A percentile compares a stretch with the other conserved stretches of the same genome.
These are phyloP conservation scores for Taphrorychus bicolor DNA, from an alignment of 2,888 invertebrate species.

Conservation along the genomic window DNA sequence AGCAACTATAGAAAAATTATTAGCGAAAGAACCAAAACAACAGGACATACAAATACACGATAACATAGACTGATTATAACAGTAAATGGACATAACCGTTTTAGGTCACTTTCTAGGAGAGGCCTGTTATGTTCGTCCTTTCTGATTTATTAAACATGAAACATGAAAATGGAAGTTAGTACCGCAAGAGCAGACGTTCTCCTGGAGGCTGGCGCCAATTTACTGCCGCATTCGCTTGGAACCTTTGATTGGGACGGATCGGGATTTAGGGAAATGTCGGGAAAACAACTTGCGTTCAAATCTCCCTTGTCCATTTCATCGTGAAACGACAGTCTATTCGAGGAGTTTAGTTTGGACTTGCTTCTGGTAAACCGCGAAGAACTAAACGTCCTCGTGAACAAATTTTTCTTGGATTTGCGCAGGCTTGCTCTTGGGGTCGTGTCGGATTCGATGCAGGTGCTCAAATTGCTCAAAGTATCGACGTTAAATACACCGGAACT, in stretches of 20 bases:
- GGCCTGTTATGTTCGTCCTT: constrained; percentile 11
- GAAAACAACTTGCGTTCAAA: constrained; percentile 56
- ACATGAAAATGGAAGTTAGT: constrained; percentile 57
- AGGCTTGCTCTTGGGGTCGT: constrained; percentile 41
- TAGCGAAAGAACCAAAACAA: background rate
- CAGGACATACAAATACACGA: too few species aligned
- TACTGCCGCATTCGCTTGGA: constrained; percentile 46
- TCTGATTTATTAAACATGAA: constrained; percentile 9
- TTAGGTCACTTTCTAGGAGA: too few species aligned
- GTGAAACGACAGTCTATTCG: constrained; percentile 50
- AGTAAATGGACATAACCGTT: too few species aligned
- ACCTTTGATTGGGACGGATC: constrained; percentile 34
- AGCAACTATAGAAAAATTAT: background rate
- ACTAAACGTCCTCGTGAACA: constrained; percentile 57
- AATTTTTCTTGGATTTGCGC: constrained; percentile 53
- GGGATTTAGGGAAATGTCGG: constrained; percentile 55
- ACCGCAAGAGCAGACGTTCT: constrained; percentile 56
- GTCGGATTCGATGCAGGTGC: constrained; percentile 39
- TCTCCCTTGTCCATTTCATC: constrained; percentile 46
- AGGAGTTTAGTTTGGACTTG: constrained; percentile 48
- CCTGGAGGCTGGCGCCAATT: constrained; percentile 49
- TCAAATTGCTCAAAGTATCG: constrained; percentile 54
- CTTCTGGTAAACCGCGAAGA: constrained; percentile 53
- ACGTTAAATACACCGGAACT: constrained; percentile 57
- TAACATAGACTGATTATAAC: too few species aligned